Conservation (phyloP, 2,888 invertebrate genomes). For the Hirtodrosophila cameraria region DNA sequence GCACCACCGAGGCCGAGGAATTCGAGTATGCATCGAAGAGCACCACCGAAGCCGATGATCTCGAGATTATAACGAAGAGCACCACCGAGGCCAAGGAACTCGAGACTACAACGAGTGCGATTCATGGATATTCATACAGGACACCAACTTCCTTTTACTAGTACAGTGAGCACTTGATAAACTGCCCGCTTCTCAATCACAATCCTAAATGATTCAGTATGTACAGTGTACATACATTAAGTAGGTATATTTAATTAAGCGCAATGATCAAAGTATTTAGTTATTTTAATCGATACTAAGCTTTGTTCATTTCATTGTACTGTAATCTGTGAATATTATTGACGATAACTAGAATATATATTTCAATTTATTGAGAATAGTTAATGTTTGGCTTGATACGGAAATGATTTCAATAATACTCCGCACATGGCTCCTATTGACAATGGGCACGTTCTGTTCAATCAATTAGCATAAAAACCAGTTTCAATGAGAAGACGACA, state of each 20-base stretch:
- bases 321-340: slow-evolving; percentile 11
- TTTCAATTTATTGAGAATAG: slow-evolving; percentile 10
- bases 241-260: slow-evolving; percentile 21
- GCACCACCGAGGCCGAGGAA: slow-evolving; percentile 48
- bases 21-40: slow-evolving; percentile 13
- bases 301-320: slow-evolving; percentile 4
- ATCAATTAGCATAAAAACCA: slow-evolving; percentile 56
- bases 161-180: slow-evolving; percentile 23
- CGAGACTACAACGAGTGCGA: slow-evolving; percentile 8
- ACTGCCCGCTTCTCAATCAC: slow-evolving; percentile 32
- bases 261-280: slow-evolving; percentile 1
- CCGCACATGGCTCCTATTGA: slow-evolving; percentile 25
- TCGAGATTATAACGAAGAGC: slow-evolving; percentile 3
- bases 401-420: slow-evolving; percentile 29
- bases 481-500: slow-evolving; percentile 30
- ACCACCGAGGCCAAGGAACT: slow-evolving; percentile 1
- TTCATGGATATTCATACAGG: slow-evolving; percentile 46
- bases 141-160: slow-evolving; percentile 23
- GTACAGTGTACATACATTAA: slow-evolving; percentile 11
- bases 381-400: slow-evolving; percentile 18
- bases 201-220: slow-evolving; percentile 13
- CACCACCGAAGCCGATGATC: neutral
- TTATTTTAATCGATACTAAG: slow-evolving; percentile 14
- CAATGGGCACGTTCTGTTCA: slow-evolving; percentile 44
- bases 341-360: slow-evolving; percentile 30